Conservation (phyloP, 2,113 vertebrate species). For the Willisornis vidua region DNA sequence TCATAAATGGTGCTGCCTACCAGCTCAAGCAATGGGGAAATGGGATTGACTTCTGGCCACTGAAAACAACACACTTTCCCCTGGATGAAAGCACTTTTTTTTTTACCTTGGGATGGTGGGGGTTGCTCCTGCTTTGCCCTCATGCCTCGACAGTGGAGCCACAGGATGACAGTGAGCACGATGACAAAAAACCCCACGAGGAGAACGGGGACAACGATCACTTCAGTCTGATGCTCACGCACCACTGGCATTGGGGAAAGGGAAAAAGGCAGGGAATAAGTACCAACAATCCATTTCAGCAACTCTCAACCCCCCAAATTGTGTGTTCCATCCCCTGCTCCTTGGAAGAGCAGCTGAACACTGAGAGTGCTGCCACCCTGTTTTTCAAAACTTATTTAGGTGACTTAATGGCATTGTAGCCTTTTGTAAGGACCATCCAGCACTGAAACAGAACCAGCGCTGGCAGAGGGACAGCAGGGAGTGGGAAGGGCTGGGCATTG, state of each 20-base stretch:
- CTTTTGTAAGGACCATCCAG: background rate
- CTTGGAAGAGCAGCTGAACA: background rate
- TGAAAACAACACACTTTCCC: background rate
- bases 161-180: conserved; percentile 73
- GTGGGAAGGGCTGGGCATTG: background rate
- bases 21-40: background rate
- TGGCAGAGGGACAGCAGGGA: background rate
- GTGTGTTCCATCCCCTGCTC: background rate
- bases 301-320: background rate
- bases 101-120: background rate
- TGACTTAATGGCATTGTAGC: background rate
- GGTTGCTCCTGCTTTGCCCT: conserved; percentile 33
- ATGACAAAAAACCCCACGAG: conserved; percentile 72
- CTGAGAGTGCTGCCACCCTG: background rate
- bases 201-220: conserved; percentile 74
- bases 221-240: conserved; percentile 67
- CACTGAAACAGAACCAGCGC: background rate
- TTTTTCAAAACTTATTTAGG: background rate
- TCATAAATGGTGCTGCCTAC: background rate
- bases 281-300: background rate
- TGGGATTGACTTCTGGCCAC: background rate
- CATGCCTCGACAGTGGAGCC: conserved; percentile 74
- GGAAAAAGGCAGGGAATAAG: background rate
- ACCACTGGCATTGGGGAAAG: conserved; percentile 52
- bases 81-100: background rate